Evolutionary conservation across 2,888 invertebrate genomes (phyloP), one percentile per base, ranked within the genome.

Genomic region (Leucoma salicis): DNA sequence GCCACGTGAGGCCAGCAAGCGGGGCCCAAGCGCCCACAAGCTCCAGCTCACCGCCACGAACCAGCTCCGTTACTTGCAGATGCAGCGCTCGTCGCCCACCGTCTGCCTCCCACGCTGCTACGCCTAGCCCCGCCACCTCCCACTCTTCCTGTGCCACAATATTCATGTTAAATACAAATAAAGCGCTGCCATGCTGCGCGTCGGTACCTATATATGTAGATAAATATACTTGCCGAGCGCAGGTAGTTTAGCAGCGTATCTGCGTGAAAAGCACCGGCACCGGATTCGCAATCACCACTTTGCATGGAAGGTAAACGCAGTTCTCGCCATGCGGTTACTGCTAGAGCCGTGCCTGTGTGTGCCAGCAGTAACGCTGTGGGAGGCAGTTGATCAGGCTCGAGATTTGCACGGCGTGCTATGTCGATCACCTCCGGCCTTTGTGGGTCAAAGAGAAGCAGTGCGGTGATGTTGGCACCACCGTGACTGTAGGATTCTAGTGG

Each of bases 211-310:
- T n/a, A n/a, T n/a, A 3, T 14, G 14, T 2, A 1, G 3, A 10
- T 5, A 11, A 21, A 0, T 8, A 27, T 8, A 50, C 67, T 58
- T 24, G 70, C 81, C 49, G 85, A 83, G 45, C 85, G 81, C 37
- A 87, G 49, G 49, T 81, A 85, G 67, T 87, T 87, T 33, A 87
- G 77, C 49, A 87, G 64, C 5, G 87, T 81, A 63, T 83, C 84
- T 1, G 86, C 85, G 57, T 87, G 84, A 64, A 83, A 79, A 41
- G 80, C 77, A 25, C 75, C 78, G 18, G 49, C 48, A 34, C 82
- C 83, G 24, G 14, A 12, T 2, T 35, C 53, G 63, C 85, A 84
- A 55, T 66, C 63, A 32, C 72, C 76, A 40, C 52, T 32, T 8
- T 52, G 47, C 8, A 49, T 57, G 16, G 39, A 31, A 8, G 70